A percentile compares a stretch with the other conserved stretches of the same genome.
Evolutionary conservation across 2,888 invertebrate genomes (phyloP).

Genomic region (Ommatoiulus sabulosus): DNA sequence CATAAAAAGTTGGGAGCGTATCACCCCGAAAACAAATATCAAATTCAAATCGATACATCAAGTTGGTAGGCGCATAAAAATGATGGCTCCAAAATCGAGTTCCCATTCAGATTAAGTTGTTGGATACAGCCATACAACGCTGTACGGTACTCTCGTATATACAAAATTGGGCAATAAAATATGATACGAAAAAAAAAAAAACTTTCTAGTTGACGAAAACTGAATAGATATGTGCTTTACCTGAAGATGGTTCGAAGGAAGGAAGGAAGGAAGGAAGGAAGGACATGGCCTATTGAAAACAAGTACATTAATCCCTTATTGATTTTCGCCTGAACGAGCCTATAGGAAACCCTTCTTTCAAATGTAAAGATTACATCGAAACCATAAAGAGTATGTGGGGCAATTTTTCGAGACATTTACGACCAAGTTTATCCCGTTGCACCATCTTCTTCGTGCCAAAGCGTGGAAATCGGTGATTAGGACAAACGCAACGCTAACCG

Average conservation of each 20-base stretch:
- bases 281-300: constrained; percentile 35
- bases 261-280: constrained; percentile 27
- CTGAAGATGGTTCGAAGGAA: constrained; percentile 4
- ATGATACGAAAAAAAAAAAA: neutral
- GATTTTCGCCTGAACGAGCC: constrained; percentile 15
- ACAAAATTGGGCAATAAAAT: neutral
- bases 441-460: neutral
- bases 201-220: neutral
- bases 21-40: neutral
- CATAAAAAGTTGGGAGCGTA: neutral
- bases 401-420: constrained; percentile 43
- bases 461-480: constrained; percentile 24
- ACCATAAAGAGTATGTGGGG: constrained; percentile 29
- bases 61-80: neutral
- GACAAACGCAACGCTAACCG: neutral
- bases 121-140: neutral
- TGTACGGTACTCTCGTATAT: neutral
- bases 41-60: neutral
- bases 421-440: neutral
- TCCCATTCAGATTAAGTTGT: neutral
- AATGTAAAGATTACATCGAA: constrained; percentile 43
- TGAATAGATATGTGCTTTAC: neutral
- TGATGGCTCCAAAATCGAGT: neutral
- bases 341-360: constrained; percentile 5
- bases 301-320: constrained; percentile 38